Evolutionary conservation across 1,140 invertebrate species (phyloP).

Genomic region (Telenomus remus): DNA sequence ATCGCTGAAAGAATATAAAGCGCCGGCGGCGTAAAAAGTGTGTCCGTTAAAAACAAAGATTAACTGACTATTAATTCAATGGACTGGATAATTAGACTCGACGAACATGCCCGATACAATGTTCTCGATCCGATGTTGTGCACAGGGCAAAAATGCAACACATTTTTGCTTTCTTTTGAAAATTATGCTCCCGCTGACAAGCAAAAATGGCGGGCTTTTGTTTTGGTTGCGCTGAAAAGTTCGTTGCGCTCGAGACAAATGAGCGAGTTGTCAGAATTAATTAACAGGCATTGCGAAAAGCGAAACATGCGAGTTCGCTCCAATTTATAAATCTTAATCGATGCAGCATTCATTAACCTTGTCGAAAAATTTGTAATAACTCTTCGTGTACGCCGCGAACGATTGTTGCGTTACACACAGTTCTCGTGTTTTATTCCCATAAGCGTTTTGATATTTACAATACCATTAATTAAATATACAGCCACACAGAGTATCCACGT

Average conservation of each 20-base stretch:
- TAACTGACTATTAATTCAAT: constrained; percentile 54
- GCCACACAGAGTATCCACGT: constrained; percentile 10
- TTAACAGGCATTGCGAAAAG: too few species aligned
- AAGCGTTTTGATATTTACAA: constrained; percentile 1
- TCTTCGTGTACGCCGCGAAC: not conserved
- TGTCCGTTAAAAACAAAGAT: constrained; percentile 52
- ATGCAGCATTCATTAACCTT: not conserved
- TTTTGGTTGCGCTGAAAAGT: too few species aligned
- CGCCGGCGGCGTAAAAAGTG: constrained; percentile 28
- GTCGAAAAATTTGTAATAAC: not conserved
- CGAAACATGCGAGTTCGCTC: too few species aligned
- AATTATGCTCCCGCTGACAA: too few species aligned
- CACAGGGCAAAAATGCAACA: not conserved
- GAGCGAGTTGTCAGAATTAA: too few species aligned
- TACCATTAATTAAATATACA: constrained; percentile 23
- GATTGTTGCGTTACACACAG: not conserved
- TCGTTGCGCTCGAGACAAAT: too few species aligned
- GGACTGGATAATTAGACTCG: constrained; percentile 45
- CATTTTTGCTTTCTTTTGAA: not conserved
- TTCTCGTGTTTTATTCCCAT: not conserved
- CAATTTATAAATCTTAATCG: not conserved
- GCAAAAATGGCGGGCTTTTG: too few species aligned
- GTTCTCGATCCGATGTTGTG: constrained; percentile 8
- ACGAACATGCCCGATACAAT: constrained; percentile 28
- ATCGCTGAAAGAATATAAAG: constrained; percentile 25